Evolutionary conservation across 2,113 vertebrate genomes (phyloP).

Genomic region (Pitta sordida): DNA sequence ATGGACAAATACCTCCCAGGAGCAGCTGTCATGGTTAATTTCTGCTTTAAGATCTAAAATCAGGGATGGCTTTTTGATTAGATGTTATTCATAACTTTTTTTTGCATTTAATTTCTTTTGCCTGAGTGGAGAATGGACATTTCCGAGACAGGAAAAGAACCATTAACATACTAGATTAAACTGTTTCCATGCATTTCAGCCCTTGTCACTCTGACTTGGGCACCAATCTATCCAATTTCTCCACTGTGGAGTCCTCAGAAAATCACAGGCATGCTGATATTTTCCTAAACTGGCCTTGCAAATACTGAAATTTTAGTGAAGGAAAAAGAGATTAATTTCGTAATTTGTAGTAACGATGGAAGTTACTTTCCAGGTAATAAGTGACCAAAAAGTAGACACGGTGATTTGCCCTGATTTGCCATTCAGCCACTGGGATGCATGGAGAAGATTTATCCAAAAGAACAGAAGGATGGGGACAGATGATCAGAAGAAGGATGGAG

Average conservation of each 20-base stretch:
- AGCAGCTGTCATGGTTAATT: slow-evolving; percentile 2
- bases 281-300: neutral
- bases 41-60: neutral
- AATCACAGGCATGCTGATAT: neutral
- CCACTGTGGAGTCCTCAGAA: neutral
- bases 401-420: neutral
- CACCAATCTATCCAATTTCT: slow-evolving; percentile 13
- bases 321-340: neutral
- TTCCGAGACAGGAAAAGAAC: neutral
- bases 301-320: neutral
- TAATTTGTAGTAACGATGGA: neutral
- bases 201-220: neutral
- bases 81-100: neutral
- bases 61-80: slow-evolving; percentile 17
- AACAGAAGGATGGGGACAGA: neutral
- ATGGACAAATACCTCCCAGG: slow-evolving; percentile 32
- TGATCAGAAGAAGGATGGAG: neutral
- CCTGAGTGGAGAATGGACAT: neutral
- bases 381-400: neutral
- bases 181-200: slow-evolving; percentile 18
- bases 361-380: neutral
- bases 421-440: neutral
- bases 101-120: neutral
- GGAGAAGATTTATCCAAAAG: neutral
- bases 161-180: slow-evolving; percentile 4